Conservation (phyloP, 2,113 vertebrate species). For the Pelusios castaneus region DNA sequence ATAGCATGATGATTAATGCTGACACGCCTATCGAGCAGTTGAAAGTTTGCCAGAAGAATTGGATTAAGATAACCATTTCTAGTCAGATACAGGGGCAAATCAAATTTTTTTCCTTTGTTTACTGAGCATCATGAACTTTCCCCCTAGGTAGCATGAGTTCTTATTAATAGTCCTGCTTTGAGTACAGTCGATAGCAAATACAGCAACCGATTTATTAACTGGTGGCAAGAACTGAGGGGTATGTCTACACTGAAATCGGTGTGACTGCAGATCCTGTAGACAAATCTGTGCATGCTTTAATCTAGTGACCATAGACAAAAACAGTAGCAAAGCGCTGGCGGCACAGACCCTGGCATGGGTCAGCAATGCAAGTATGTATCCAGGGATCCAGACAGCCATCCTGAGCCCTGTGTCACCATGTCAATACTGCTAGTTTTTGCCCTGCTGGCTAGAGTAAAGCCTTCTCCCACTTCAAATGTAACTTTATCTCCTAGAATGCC, state of each 20-base stretch:
- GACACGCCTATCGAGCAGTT: neutral
- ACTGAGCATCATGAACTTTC: neutral
- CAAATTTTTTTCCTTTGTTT: neutral
- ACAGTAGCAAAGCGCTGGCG: neutral
- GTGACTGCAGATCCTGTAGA: neutral
- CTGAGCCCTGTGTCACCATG: neutral
- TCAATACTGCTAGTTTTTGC: neutral
- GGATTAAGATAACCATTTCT: neutral
- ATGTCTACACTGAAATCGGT: neutral
- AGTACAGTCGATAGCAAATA: neutral
- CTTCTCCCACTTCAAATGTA: neutral
- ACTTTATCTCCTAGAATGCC: neutral
- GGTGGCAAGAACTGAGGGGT: neutral
- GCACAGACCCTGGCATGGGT: neutral
- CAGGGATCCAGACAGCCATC: neutral
- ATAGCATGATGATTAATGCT: neutral
- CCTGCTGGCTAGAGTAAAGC: neutral
- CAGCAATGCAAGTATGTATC: neutral
- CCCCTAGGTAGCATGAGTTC: neutral
- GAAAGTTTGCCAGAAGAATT: neutral
- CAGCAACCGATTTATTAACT: neutral
- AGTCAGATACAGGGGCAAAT: neutral
- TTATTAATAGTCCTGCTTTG: neutral
- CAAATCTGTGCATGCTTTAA: neutral
- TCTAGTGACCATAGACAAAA: neutral